Evolutionary conservation across 2,113 vertebrate species (phyloP).

Genomic region (Strix aluco): DNA sequence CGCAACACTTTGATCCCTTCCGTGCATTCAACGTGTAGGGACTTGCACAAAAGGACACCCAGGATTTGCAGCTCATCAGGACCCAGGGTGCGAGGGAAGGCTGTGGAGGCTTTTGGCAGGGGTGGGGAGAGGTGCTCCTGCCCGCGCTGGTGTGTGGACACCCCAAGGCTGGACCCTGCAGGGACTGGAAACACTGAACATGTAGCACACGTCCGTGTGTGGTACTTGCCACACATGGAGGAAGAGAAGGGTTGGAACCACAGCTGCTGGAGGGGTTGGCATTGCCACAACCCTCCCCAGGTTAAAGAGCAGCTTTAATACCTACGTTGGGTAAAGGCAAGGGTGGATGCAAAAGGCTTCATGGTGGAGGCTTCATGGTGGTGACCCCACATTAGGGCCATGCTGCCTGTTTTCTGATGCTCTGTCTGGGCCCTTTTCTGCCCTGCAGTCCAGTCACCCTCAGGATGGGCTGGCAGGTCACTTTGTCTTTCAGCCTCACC

Average conservation of each 20-base stretch:
- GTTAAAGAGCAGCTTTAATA: neutral
- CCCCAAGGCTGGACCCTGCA: neutral
- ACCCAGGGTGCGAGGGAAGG: neutral
- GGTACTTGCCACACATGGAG: neutral
- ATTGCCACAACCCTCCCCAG: accelerated
- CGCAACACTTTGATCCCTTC: neutral
- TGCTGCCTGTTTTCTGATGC: accelerated
- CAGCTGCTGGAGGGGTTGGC: accelerated
- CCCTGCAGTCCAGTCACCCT: neutral
- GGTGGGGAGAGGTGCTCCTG: neutral
- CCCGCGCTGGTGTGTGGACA: accelerated
- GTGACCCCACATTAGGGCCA: neutral
- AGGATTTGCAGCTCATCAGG: neutral
- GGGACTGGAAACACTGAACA: neutral
- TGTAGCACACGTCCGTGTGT: neutral
- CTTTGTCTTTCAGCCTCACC: neutral
- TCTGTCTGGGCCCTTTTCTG: neutral
- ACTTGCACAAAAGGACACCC: neutral
- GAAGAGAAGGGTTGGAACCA: neutral
- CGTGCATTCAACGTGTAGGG: neutral
- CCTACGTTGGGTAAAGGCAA: neutral
- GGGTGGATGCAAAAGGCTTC: accelerated
- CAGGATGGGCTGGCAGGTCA: no score
- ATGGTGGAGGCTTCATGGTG: neutral
- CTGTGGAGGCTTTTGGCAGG: neutral